Evolutionary conservation across 2,113 vertebrate species (phyloP), one percentile per base, ranked within the genome.

Genomic region (Phylloscopus whistleri): DNA sequence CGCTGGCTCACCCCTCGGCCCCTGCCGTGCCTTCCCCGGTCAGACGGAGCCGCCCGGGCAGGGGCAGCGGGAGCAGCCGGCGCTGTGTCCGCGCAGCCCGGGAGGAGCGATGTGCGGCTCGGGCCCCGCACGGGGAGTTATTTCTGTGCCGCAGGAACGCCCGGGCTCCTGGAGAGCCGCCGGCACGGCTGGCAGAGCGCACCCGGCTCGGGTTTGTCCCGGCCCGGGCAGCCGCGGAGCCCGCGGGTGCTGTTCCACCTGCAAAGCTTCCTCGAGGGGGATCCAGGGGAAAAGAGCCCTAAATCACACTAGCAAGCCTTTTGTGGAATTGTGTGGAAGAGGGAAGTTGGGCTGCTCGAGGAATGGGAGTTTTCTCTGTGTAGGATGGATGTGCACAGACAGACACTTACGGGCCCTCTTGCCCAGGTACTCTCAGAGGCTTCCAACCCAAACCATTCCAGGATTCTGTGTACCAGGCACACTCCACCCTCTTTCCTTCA

Each of bases 331-430:
- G 35, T 8, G 5, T 17, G 76, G 43, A 19, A 63, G 37, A 9
- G 20, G 26, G 10, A 35, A 46, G 33, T 23, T 55, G 55, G 11
- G 51, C 60, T 53, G 73, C 56, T 15, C 41, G 7, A 9, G 52
- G 18, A 81, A 22, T 2, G 14, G 27, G 18, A 27, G n/a, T 21
- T 85, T 33, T 43, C 39, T 82, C 26, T 63, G 53, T 63, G 59
- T 35, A 28, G 48, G n/a, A 14, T 13, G 44, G 41, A 53, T 6
- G 35, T 10, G 9, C 33, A 8, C 24, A 33, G 11, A 62, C 4
- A 39, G 63, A 31, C 35, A 3, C 33, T 43, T 20, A 33, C 0
- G 4, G 56, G 43, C 2, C 13, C 16, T 19, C 1, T 31, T 30
- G 20, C 41, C 48, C 33, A 6, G 67, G 21, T 16, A 17, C 26